Percentiles rank a stretch among this genome's conserved stretches.
Conservation (phyloP, 2,113 vertebrate genomes). For the Salminus brasiliensis region DNA sequence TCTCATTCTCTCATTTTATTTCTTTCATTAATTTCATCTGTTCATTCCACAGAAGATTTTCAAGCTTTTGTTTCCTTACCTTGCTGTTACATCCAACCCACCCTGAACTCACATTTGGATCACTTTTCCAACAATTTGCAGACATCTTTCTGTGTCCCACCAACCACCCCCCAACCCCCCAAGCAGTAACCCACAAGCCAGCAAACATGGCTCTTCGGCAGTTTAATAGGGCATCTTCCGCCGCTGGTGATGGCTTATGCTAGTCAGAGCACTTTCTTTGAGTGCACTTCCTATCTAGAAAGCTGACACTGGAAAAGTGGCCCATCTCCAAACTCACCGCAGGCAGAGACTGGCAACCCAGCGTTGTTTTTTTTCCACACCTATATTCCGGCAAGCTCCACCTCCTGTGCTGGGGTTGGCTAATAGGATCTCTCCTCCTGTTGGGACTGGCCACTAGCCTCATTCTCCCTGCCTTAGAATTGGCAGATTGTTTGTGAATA, state of each 20-base stretch:
- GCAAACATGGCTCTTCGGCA: constrained; percentile 28
- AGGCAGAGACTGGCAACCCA: constrained; percentile 5
- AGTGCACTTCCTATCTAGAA: constrained; percentile 9
- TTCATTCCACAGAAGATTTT: too few species aligned
- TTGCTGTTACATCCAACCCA: background rate
- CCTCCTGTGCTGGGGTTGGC: background rate
- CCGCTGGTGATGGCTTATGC: constrained; percentile 29
- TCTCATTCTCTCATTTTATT: too few species aligned
- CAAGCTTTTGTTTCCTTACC: background rate
- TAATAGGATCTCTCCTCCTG: background rate
- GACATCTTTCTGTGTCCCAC: background rate
- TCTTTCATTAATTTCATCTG: too few species aligned
- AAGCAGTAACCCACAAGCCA: constrained; percentile 4
- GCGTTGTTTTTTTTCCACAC: background rate
- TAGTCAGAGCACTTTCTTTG: constrained; percentile 30
- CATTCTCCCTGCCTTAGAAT: background rate
- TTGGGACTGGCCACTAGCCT: background rate
- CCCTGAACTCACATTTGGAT: background rate
- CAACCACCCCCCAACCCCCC: background rate
- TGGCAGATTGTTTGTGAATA: background rate
- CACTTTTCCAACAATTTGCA: constrained; percentile 28
- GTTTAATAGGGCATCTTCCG: constrained; percentile 37
- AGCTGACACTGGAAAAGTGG: constrained; percentile 29
- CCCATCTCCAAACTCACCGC: constrained; percentile 35
- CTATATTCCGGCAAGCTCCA: background rate